Evolutionary conservation across 92 coral and sea anemone species (phyloP).

Genomic region (Epizoanthus illoricatus): DNA sequence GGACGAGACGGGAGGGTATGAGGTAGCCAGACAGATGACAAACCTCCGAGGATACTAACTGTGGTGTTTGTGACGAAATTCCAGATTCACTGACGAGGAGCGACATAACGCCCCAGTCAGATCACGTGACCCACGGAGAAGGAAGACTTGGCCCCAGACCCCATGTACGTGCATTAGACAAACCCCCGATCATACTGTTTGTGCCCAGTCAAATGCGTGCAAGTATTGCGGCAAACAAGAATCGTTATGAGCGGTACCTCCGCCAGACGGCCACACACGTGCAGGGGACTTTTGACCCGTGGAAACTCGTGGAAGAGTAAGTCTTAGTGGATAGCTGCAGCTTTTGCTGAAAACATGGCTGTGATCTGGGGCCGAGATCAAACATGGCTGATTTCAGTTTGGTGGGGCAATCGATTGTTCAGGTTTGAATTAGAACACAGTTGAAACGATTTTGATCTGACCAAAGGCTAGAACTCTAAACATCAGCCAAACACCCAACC

Average conservation of each 20-base stretch:
- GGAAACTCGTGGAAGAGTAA: slow-evolving; percentile 91
- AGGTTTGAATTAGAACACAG: too few species aligned
- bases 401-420: neutral
- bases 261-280: slow-evolving; percentile 80
- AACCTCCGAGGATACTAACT: too few species aligned
- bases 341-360: neutral
- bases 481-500: too few species aligned
- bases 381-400: too few species aligned
- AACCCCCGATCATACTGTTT: slow-evolving; percentile 58
- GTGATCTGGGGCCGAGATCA: too few species aligned
- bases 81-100: slow-evolving; percentile 13
- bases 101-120: neutral
- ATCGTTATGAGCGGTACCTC: slow-evolving; percentile 73
- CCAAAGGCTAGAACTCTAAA: too few species aligned
- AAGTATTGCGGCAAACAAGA: slow-evolving; percentile 76
- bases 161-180: slow-evolving; percentile 18
- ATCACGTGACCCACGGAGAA: neutral
- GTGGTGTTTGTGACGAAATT: neutral
- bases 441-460: too few species aligned
- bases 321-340: slow-evolving; percentile 16
- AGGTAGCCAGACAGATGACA: too few species aligned
- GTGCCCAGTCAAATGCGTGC: slow-evolving; percentile 88
- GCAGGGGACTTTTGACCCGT: slow-evolving; percentile 95
- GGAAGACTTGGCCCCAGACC: neutral
- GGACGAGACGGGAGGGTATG: too few species aligned